Evolutionary conservation across 1,140 invertebrate genomes (phyloP), one percentile per base, ranked within the genome.

Genomic region (Dendroctonus ponderosae): DNA sequence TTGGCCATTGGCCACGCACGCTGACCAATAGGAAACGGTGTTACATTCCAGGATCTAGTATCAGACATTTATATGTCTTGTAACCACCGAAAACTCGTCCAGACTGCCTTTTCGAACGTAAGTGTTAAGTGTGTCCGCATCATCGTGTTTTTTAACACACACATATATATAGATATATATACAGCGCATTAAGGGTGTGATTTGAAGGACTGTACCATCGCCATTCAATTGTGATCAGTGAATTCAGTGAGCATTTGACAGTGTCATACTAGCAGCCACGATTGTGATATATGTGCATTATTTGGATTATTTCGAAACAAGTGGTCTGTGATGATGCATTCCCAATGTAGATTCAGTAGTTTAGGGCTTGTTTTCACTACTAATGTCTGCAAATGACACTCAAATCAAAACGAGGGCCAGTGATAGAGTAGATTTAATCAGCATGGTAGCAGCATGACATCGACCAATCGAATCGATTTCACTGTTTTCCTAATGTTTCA

Each of bases 51-150:
- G 87, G 86, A 89, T 92, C 89, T 89, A 88, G 85, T 91, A 91
- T 88, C 90, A 85, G 80, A 84, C 86, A 89, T 91, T 91, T 91
- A 91, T 91, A 91, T 88, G 85, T 83, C 85, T 84, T 82, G 80
- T 77, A 80, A 78, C 80, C 78, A 82, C 82, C 83, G 82, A 82
- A 83, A 82, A 80, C 82, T 85, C 84, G 85, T 86, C 89, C 91
- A 93, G 90, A 92, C 91, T 90, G 90, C 89, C 90, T 92, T 68
- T 90, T 90, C 88, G 88, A 92, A 91, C 90, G 88, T 90, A 89
- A 89, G 88, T 89, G 84, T 79, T 44, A 64, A 68, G 70, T 73
- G 74, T 75, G 62, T 65, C 62, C 62, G 62, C 53, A 48, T 39
- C 62, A 54, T 42, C 44, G 40, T 50, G 44, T 65, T 41, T 38